Evolutionary conservation across 2,888 invertebrate genomes (phyloP).

Genomic region (Cephalotes varians): DNA sequence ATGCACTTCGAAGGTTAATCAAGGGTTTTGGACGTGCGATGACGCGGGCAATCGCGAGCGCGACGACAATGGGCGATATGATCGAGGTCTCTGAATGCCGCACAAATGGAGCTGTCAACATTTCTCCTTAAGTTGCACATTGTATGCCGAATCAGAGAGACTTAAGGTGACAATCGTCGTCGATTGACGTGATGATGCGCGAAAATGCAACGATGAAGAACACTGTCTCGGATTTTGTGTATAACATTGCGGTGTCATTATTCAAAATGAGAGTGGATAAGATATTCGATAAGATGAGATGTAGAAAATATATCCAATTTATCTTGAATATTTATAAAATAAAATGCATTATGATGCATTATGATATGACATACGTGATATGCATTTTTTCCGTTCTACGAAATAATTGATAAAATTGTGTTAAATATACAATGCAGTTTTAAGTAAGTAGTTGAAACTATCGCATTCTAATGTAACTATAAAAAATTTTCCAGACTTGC

Average conservation of each 20-base stretch:
- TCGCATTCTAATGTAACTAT: neutral
- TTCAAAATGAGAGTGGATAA: slow-evolving; percentile 24
- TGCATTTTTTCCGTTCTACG: neutral
- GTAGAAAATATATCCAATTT: slow-evolving; percentile 29
- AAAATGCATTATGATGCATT: neutral
- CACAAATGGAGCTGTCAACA: slow-evolving; percentile 52
- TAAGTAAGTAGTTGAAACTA: neutral
- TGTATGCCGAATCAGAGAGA: slow-evolving; percentile 28
- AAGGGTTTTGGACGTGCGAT: slow-evolving; percentile 22
- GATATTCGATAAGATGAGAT: neutral
- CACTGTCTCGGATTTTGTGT: slow-evolving; percentile 19
- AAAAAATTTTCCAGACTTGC: neutral
- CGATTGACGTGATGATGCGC: slow-evolving; percentile 47
- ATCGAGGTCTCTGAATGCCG: slow-evolving; percentile 38
- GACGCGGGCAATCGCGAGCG: slow-evolving; percentile 34
- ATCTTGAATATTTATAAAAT: neutral
- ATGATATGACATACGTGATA: neutral
- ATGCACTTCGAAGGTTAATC: slow-evolving; percentile 45
- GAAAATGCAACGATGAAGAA: slow-evolving; percentile 23
- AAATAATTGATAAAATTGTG: neutral
- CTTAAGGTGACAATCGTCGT: neutral
- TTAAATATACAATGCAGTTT: neutral
- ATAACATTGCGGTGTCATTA: slow-evolving; percentile 23
- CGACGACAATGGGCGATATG: neutral
- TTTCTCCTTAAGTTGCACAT: slow-evolving; percentile 1